A percentile compares a stretch with the other conserved stretches of the same genome.
Conservation (phyloP, 1,140 invertebrate genomes). For the Zeugodacus cucurbitae region DNA sequence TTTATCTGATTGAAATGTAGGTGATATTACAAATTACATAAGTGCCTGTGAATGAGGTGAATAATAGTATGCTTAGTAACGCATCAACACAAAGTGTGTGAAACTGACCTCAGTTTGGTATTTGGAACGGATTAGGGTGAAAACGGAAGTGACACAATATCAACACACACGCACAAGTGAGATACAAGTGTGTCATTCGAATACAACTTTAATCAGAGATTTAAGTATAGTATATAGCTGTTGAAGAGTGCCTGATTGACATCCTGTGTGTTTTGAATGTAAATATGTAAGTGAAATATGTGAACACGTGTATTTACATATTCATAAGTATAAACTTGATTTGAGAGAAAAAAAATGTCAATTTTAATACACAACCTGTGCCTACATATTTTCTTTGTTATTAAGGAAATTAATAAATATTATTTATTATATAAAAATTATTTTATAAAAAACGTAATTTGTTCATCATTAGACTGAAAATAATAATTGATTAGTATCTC, state of each 20-base stretch:
- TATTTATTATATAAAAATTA: no score
- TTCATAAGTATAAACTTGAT: no score
- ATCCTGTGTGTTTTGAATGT: neutral
- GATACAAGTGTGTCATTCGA: neutral
- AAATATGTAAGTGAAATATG: no score
- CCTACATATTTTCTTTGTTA: no score
- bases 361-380: no score
- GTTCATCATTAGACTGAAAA: no score
- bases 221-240: neutral
- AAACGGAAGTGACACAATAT: neutral
- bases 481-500: no score
- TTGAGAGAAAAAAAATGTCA: no score
- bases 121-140: conserved; percentile 22
- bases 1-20: neutral
- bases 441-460: no score
- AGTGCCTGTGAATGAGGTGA: conserved; percentile 19
- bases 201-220: neutral
- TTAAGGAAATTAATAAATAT: no score
- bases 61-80: neutral
- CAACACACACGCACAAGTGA: neutral
- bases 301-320: no score
- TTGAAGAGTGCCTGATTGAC: neutral
- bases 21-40: neutral
- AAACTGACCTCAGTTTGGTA: conserved; percentile 16
- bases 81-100: neutral